Base-by-base conservation (phyloP, 2,113 vertebrate species). In the Sinocyclocheilus rhinocerous region DNA sequence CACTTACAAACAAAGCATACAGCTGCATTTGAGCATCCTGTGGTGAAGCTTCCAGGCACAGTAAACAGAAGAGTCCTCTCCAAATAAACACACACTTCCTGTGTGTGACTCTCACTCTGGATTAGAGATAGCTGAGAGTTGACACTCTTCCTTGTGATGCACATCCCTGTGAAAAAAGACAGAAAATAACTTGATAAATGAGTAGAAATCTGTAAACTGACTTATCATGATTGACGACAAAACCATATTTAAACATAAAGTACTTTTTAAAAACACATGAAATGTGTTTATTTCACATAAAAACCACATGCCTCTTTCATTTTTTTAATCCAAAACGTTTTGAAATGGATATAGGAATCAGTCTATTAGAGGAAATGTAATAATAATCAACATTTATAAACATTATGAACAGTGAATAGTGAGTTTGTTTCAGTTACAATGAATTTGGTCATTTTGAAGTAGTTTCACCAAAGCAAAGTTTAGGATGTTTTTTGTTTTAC, bases 31-130 rank as follows among this genome's bases (percentile, higher is more conserved):
- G 79, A 69, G 75, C 45, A 29, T 75, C 79, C 72, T 83, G 75
- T 13, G 15, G 85, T 79, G 78, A 84, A 85, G 69, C 85, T 80
- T 87, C 84, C 65, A 85, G 87, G 90, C 80, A 85, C 90, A 88
- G 91, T 94, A 94, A 94, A 94, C 94, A 94, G 88, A 88, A 86
- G 88, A 92, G 90, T 88, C 88, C 83, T 87, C 85, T 91, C 92
- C 90, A 94, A 95, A 95, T 91, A 94, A 95, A 95, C 92, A 95
- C 90, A 85, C 88, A 86, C 90, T 93, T 95, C 94, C 94, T 94
- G 93, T 92, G 87, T 88, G 72, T 33, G 76, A 81, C 89, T 18
- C 65, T 63, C 79, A 70, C 72, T 22, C 11, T 48, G 77, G 77
- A 81, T 85, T 88, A 89, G 39, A 88, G 90, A 86, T 87, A 86